Base-by-base conservation (phyloP, 2,797 vertebrate species). In the Ctenopoma multispine region DNA sequence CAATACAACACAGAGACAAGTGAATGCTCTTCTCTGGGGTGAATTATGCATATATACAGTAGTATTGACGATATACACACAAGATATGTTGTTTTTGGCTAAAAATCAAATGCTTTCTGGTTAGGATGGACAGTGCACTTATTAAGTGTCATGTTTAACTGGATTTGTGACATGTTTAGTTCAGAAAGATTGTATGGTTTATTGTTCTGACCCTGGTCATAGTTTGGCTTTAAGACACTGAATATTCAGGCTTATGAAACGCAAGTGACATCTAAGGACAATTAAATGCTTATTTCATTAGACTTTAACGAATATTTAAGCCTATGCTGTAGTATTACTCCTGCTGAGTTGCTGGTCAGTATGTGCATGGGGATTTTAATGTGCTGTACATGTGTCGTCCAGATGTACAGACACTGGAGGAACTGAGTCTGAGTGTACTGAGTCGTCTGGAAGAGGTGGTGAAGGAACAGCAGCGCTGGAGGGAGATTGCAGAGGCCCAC, bases 381-480 rank as follows among this genome's bases (percentile, higher is more conserved):
- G 29, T 68, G 23, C 7, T 70, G 59, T 82, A 68, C 48, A 74
- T 85, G 53, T 87, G 55, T 84, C 75, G 64, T 86, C 59, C 77
- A 96, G 95, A 95, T 95, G 95, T 96, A 58, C 93, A 94, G 87
- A 93, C 94, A 20, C 87, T 96, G 89, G 95, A 96, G 63, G 95
- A 95, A 89, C 90, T 95, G 90, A 95, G 93, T 86, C 88, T 96
- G 83, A 94, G 87, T 86, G 90, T 92, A 29, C 80, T 95, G 62
- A 93, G 91, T 81, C 93, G 93, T 63, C 88, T 95, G 85, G 92
- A 95, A 87, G 92, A 94, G 87, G 94, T 93, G 74, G 92, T 94
- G 74, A 91, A 90, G 81, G 94, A 95, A 77, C 90, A 90, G 81
- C 79, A 87, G 84, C 88, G 72, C 78, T 92, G 94, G 95, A 91